A percentile compares a stretch with the other conserved stretches of the same genome.
Evolutionary conservation across 2,797 vertebrate species (phyloP).

Genomic region (Lateolabrax maculatus): DNA sequence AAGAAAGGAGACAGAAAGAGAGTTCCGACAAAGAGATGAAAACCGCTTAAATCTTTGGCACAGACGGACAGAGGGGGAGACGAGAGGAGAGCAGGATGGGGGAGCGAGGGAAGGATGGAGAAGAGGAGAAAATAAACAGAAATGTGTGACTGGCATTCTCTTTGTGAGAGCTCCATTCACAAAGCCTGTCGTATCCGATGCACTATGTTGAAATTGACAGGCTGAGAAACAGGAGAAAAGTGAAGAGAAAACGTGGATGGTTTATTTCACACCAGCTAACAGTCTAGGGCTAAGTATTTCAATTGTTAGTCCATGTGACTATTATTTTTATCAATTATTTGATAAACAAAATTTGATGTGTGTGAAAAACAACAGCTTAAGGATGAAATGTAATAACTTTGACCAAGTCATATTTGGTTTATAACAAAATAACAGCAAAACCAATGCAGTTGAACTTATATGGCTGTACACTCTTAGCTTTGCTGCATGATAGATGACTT

Average conservation of each 20-base stretch:
- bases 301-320: too few species aligned
- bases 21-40: constrained; percentile 75
- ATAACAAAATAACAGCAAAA: not conserved
- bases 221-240: constrained; percentile 17
- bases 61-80: constrained; percentile 70
- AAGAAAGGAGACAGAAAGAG: constrained; percentile 38
- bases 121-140: constrained; percentile 43
- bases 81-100: constrained; percentile 13
- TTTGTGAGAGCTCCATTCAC: constrained; percentile 63
- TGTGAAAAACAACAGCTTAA: too few species aligned
- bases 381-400: not conserved
- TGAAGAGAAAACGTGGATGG: not conserved
- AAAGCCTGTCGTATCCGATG: constrained; percentile 45
- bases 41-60: constrained; percentile 72
- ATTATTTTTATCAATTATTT: too few species aligned
- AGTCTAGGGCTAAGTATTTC: too few species aligned
- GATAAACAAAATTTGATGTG: too few species aligned
- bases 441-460: too few species aligned
- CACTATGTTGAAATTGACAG: constrained; percentile 32
- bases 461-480: not conserved
- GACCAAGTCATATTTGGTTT: not conserved
- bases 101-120: not conserved
- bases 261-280: constrained; percentile 20
- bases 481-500: not conserved
- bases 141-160: constrained; percentile 62